Base-by-base conservation (phyloP, 2,888 invertebrate species). In the Miltochrista miniata region DNA sequence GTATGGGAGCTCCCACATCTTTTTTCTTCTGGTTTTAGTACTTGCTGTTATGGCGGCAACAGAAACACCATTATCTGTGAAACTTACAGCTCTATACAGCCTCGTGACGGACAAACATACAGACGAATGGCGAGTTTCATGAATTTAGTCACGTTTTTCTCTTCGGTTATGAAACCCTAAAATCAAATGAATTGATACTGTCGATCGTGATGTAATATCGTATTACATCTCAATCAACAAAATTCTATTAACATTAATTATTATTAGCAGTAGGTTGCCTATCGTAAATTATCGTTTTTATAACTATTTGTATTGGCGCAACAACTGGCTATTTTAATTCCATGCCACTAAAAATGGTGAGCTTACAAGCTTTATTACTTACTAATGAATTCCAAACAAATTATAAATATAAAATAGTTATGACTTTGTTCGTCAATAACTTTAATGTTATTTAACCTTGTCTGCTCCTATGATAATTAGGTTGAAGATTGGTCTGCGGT, bases 271-370 rank as follows among this genome's bases (percentile, higher is more conserved):
- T 44, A 0, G 34, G 4, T 4, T 12, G 2, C 24, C 18, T 15
- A 15, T 35, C 35, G 40, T 68, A 51, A 54, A 64, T 57, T 46
- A 54, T 43, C 3, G 11, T 31, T 36, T 64, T 54, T 56, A 64
- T 31, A 13, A 38, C 45, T 35, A 11, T 37, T 50, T 39, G 42
- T 47, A 51, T 45, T 48, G 43, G 7, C 11, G 33, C 8, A 10
- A 48, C 45, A 46, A 57, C 57, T 48, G 55, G 62, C 54, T 51
- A 64, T 49, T 36, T 36, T 55, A 55, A 68, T 61, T 38, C 15
- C 38, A 33, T 40, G 44, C 43, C 38, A 9, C 48, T 39, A 24
- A 7, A 29, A 38, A 43, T 40, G 30, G 30, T 50, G 7, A 45
- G 30, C 18, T 35, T 14, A 31, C 45, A 33, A 12, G 29, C 15